phyloP scores from a whole-genome alignment of 2,888 invertebrate species.

The Caprella mutica region DNA sequence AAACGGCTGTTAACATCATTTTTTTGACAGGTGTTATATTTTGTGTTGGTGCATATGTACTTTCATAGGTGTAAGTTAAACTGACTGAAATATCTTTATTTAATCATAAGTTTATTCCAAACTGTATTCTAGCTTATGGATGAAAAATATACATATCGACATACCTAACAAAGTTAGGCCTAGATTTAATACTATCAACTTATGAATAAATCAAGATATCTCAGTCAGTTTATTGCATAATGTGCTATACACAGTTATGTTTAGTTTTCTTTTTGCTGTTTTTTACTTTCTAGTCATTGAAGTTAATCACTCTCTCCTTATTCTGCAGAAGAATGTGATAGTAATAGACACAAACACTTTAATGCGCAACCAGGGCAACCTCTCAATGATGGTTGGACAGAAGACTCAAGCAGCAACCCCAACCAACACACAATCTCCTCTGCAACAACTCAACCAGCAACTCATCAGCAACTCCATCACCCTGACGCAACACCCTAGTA shows the following conservation, averaged over 20 bases:
- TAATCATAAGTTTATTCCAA: no score
- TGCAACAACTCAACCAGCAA: conserved; percentile 36
- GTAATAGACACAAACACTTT: conserved; percentile 67
- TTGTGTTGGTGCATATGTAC: no score
- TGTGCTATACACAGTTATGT: neutral
- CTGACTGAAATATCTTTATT: no score
- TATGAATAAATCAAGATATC: neutral
- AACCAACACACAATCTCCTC: conserved; percentile 39
- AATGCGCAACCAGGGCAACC: conserved; percentile 49
- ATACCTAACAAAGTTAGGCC: no score
- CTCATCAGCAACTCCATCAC: conserved; percentile 29
- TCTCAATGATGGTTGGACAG: conserved; percentile 39
- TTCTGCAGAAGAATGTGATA: conserved; percentile 53
- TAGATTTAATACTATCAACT: no score
- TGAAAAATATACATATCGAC: no score
- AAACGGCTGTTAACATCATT: no score
- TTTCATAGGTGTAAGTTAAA: no score
- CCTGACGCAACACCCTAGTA: conserved; percentile 9
- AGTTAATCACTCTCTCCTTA: no score
- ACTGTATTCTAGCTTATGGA: no score
- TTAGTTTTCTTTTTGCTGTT: neutral
- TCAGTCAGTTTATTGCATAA: neutral
- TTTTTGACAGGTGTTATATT: no score
- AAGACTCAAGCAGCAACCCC: conserved; percentile 38
- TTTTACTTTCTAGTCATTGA: no score